Conservation (phyloP, 64 coral and sea anemone species). For the Pocillopora damicornis region DNA sequence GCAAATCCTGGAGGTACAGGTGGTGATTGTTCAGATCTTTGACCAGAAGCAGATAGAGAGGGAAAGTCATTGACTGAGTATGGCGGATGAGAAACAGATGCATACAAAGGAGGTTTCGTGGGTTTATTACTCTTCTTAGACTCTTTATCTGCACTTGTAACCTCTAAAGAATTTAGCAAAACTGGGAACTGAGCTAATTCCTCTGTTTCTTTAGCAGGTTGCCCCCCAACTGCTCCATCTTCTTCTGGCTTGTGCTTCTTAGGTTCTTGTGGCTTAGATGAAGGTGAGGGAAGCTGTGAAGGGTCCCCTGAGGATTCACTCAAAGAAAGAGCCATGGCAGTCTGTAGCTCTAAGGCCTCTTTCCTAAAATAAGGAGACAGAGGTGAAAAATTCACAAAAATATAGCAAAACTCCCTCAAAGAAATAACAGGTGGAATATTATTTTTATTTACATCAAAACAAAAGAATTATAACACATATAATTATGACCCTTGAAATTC, state of each 20-base stretch:
- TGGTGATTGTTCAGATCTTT: constrained; percentile 11
- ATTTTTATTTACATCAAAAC: no score
- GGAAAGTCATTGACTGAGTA: constrained; percentile 45
- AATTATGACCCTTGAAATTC: no score
- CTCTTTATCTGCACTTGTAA: constrained; percentile 9
- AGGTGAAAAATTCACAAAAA: no score
- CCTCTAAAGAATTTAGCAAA: background rate
- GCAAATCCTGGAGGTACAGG: constrained; percentile 54
- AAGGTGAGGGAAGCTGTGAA: constrained; percentile 20
- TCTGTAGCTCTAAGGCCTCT: constrained; percentile 32
- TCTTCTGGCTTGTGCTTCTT: constrained; percentile 38
- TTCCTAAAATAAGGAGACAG: background rate
- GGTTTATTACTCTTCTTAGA: background rate
- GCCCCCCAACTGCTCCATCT: background rate
- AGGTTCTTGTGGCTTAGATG: constrained; percentile 32
- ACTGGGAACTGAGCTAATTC: background rate
- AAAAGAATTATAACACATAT: no score
- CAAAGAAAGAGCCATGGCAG: constrained; percentile 27
- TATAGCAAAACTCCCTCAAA: no score
- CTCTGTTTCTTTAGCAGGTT: background rate
- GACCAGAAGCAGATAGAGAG: constrained; percentile 20
- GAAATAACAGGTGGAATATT: no score
- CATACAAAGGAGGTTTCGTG: background rate
- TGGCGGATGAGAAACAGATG: background rate
- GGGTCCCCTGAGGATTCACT: background rate